Conservation (phyloP, 2,113 vertebrate species). For the Mirounga angustirostris region DNA sequence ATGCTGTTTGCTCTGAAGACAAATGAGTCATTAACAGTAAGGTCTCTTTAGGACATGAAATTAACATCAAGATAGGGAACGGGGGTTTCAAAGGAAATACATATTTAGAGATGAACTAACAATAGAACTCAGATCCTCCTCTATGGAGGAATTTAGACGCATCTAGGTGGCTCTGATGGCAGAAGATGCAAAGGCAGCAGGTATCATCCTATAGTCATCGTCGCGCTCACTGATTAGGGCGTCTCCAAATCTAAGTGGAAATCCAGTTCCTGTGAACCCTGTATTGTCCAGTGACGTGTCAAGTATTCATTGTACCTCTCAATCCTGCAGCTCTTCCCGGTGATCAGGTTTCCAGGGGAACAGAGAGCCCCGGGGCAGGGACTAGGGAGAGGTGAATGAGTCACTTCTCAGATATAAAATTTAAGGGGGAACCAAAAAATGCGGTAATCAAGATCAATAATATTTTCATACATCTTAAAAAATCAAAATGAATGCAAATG, state of each 20-base stretch:
- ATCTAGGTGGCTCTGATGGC: background rate
- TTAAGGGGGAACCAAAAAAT: background rate
- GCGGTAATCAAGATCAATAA: background rate
- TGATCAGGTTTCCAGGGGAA: background rate
- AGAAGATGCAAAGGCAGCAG: background rate
- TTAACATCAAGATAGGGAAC: background rate
- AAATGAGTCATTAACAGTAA: background rate
- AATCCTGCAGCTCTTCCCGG: background rate
- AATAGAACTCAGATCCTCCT: background rate
- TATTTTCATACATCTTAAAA: background rate
- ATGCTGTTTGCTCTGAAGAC: background rate
- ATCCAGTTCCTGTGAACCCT: background rate
- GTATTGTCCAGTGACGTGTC: background rate
- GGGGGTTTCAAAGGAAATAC: conserved; percentile 29
- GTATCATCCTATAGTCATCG: fast-evolving
- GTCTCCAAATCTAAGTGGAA: background rate
- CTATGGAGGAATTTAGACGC: background rate
- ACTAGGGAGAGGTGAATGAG: background rate
- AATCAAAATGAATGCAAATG: background rate
- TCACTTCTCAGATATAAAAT: background rate
- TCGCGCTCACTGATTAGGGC: background rate
- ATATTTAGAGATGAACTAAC: conserved; percentile 34
- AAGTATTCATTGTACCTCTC: background rate
- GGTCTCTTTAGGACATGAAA: conserved; percentile 15
- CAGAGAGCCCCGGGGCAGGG: background rate